Conservation (phyloP, 1,140 invertebrate genomes). For the Harpegnathos saltator region DNA sequence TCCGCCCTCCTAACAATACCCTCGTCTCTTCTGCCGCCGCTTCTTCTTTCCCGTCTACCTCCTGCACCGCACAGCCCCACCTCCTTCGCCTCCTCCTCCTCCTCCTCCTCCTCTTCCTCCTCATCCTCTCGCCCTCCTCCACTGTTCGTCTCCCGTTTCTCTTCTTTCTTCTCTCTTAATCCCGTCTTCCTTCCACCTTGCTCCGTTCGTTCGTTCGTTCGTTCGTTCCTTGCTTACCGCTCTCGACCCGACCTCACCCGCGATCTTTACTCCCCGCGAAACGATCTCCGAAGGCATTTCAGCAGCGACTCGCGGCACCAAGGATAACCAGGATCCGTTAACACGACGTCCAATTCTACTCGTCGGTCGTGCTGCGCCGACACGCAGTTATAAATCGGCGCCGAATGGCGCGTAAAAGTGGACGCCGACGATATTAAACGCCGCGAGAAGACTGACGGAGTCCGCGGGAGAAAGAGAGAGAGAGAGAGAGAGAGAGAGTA, state of each 20-base stretch:
- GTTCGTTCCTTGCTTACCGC: slow-evolving; percentile 50
- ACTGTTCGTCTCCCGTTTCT: not conserved
- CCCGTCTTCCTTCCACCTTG: slow-evolving; percentile 39
- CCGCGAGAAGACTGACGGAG: slow-evolving; percentile 52
- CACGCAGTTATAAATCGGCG: slow-evolving; percentile 65
- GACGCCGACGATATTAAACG: slow-evolving; percentile 61
- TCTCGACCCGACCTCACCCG: slow-evolving; percentile 63
- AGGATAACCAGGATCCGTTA: slow-evolving; percentile 69
- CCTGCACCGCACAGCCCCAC: slow-evolving; percentile 9
- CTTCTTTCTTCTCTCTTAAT: slow-evolving; percentile 46
- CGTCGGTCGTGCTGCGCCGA: not conserved
- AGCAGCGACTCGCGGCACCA: slow-evolving; percentile 47
- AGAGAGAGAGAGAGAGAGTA: not conserved
- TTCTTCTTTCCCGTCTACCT: slow-evolving; percentile 51
- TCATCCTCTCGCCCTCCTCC: not conserved
- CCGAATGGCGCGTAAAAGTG: slow-evolving; percentile 69
- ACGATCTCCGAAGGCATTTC: slow-evolving; percentile 49
- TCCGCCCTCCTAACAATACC: slow-evolving; percentile 79
- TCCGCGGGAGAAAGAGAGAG: slow-evolving; percentile 18
- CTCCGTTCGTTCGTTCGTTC: slow-evolving; percentile 16
- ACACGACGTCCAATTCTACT: slow-evolving; percentile 68
- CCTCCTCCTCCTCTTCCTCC: slow-evolving; percentile 14
- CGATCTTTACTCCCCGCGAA: slow-evolving; percentile 63
- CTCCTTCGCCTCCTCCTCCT: slow-evolving; percentile 31
- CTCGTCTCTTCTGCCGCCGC: slow-evolving; percentile 69